Base-by-base conservation (phyloP, 1,140 invertebrate genomes). In the Drosophila suzukii region DNA sequence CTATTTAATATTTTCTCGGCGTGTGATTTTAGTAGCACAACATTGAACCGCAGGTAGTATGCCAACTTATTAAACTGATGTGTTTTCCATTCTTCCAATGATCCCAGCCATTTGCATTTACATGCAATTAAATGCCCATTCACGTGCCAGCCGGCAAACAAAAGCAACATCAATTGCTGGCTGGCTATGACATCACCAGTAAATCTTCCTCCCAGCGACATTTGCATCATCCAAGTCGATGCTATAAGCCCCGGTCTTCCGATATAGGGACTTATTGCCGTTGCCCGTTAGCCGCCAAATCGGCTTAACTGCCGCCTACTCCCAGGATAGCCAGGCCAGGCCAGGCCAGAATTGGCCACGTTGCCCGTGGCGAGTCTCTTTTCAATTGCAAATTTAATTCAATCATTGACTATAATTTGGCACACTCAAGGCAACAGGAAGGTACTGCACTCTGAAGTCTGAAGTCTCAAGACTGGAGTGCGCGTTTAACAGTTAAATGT, bases 381-480 rank as follows among this genome's bases (percentile, higher is more conserved):
- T 89, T 90, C 85, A 84, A 89, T 89, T 89, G 84, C 84, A 89
- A 89, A 89, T 89, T 89, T 88, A 89, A 89, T 89, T 89, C 84
- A 89, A 89, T 89, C 85, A 89, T 84, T 89, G 84, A 70, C 84
- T 89, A 74, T 84, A 89, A 89, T 89, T 89, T 89, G 84, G 85
- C 85, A 78, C 81, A 84, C 84, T 81, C 75, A 13, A 41, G 59
- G 63, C 59, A 59, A 41, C 46, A 49, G 39, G 36, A 63, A 27
- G 50, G 43, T 34, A 74, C 46, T 61, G 24, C 13, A 60, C 34
- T 49, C 62, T 50, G 36, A 20, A 61, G 49, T 36, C 58, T 56
- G 41, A n/a, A 32, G 55, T 46, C 55, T 51, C 50, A 11, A 20
- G 50, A 38, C 46, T 34, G 51, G 50, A 67, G 50, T 66, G 68